Evolutionary conservation across 2,797 vertebrate genomes (phyloP), one percentile per base, ranked within the genome.

Genomic region (Mergus octosetaceus): DNA sequence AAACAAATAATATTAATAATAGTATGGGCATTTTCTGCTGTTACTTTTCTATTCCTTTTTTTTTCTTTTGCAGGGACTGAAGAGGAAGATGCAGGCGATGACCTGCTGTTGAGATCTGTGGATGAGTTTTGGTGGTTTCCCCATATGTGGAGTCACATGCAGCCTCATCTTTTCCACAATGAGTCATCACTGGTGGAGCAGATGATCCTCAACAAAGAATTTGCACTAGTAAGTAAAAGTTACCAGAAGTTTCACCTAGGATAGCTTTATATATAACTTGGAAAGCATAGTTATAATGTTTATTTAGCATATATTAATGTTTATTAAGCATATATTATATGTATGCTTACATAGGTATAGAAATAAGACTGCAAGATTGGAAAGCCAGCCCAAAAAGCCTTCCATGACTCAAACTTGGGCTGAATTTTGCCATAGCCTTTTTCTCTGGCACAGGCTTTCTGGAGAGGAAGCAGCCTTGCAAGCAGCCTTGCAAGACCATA

Each of bases 91-190:
- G 98, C 98, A 87, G 99, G 99, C 0, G 99, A 99, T 41, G 99
- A 99, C 96, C 97, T 99, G 64, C 95, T 99, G 74, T 91, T 99
- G 91, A 97, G 97, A 57, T 99, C 99, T 21, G 99, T 99, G 82
- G 97, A 98, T 80, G 99, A 99, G 95, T 99, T 99, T 98, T 99
- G 99, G 99, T 99, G 99, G 99, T 99, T 99, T 89, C 99, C 99
- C 78, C 99, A 99, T 96, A 99, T 99, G 99, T 99, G 99, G 99
- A 99, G 99, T 90, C 99, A 99, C 95, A 99, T 99, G 99, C 99
- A 99, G 97, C 99, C 99, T 82, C 99, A 99, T 86, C 99, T 99
- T 93, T 99, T 99, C 97, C 99, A 99, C 97, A 99, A 99, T 1
- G 98, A 99, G 96, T 99, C 99, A 0, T 99, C 99, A 1, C 98